Evolutionary conservation across 2,113 vertebrate species (phyloP).

Genomic region (Cairina moschata): DNA sequence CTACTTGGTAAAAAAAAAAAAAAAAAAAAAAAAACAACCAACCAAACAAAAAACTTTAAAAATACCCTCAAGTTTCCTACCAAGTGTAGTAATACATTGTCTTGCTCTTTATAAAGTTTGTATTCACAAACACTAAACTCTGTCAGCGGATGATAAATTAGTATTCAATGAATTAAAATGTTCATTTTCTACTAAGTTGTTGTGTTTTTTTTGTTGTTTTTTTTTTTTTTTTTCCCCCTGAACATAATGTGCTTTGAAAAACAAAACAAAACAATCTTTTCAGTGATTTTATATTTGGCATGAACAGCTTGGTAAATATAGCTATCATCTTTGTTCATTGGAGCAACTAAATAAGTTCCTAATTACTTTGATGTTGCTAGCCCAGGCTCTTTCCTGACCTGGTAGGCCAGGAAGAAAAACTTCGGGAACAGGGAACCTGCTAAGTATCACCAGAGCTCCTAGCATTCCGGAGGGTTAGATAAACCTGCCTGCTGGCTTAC

Average conservation of each 20-base stretch:
- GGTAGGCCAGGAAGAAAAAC: not conserved
- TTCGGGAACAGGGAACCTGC: not conserved
- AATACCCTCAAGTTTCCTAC: not conserved
- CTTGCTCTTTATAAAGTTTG: not conserved
- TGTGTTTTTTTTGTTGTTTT: too few relatives aligned
- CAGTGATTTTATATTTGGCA: not conserved
- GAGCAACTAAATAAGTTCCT: not conserved
- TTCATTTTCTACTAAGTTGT: not conserved
- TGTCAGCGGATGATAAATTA: not conserved
- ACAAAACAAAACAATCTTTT: not conserved
- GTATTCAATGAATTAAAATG: not conserved
- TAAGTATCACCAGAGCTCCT: not conserved
- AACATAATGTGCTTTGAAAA: not conserved
- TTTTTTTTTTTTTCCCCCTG: not conserved
- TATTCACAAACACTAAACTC: not conserved
- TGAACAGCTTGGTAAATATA: not conserved
- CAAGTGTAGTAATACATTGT: not conserved
- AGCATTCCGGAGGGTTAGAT: fast-evolving
- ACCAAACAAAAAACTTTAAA: not conserved
- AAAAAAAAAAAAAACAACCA: too few relatives aligned
- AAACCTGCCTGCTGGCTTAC: not conserved
- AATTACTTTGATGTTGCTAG: not conserved
- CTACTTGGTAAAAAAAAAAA: not conserved
- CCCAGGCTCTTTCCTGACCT: not conserved
- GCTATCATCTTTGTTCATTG: not conserved